Evolutionary conservation across 2,888 invertebrate species (phyloP).

Genomic region (Lamproptera curius): DNA sequence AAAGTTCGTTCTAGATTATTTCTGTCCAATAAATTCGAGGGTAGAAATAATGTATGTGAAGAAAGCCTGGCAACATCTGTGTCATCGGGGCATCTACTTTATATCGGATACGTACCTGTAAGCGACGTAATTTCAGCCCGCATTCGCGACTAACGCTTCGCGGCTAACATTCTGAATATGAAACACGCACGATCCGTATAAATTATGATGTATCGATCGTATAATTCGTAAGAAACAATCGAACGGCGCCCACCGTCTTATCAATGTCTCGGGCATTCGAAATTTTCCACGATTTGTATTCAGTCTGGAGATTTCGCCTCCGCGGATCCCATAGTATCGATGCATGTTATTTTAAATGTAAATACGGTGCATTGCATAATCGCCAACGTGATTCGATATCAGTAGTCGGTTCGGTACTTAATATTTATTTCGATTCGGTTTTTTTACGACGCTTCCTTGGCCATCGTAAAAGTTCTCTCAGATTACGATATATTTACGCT

Average conservation of each 20-base stretch:
- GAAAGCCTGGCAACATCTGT: conserved; percentile 10
- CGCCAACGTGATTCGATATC: conserved; percentile 70
- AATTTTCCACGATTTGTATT: conserved; percentile 74
- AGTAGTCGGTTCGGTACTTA: conserved; percentile 63
- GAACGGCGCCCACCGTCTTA: conserved; percentile 42
- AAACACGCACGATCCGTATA: conserved; percentile 7
- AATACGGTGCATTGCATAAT: conserved; percentile 73
- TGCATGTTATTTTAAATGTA: conserved; percentile 74
- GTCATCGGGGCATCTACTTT: conserved; percentile 13
- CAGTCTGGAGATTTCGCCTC: conserved; percentile 66
- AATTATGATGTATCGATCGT: conserved; percentile 19
- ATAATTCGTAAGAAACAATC: conserved; percentile 33
- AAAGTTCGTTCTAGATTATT: neutral
- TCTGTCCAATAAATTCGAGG: neutral
- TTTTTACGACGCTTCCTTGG: conserved; percentile 53
- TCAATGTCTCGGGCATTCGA: conserved; percentile 55
- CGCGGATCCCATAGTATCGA: conserved; percentile 61
- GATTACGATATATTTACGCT: no score
- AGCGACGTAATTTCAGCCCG: conserved; percentile 2
- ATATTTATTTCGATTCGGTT: conserved; percentile 60
- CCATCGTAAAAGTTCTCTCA: conserved; percentile 47
- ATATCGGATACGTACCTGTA: neutral
- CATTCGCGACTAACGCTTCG: conserved; percentile 5
- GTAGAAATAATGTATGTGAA: conserved; percentile 14
- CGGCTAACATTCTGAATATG: conserved; percentile 10